Evolutionary conservation across 2,888 invertebrate species (phyloP), one percentile per base, ranked within the genome.

Genomic region (Rhabditophanes sp.): DNA sequence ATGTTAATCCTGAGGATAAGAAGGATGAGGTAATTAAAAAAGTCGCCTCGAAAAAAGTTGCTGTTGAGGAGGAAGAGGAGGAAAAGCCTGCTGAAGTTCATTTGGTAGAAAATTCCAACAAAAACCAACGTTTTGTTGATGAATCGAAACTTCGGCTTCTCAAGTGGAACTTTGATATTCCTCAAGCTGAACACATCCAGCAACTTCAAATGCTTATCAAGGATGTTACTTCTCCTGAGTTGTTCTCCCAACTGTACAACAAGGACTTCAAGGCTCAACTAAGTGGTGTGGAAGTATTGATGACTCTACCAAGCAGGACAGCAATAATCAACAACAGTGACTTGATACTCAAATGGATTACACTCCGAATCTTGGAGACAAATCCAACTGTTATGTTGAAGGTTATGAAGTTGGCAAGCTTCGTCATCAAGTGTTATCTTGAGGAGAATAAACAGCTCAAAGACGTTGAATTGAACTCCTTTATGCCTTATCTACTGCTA

Each of bases 301-400:
- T 75, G 31, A 83, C n/a, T n/a, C n/a, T n/a, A n/a, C n/a, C n/a
- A n/a, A n/a, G n/a, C n/a, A n/a, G n/a, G n/a, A n/a, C n/a, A n/a
- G 79, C 83, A 0, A 73, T 87, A 25, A 76, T 83, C 48, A 77
- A 79, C 14, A 93, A 93, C 71, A 72, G 88, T 42, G 96, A 96
- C 72, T 71, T 96, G 42, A 79, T 96, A 35, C 74, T 96, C 27
- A 88, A 88, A 66, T 96, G 93, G 93, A 67, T 88, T 52, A 88
- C 90, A 0, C 70, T 96, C 28, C 74, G 93, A 40, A 96, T 96
- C 71, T 93, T 88, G 63, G 93, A 96, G 70, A 96, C 93, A 16
- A 96, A 96, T 72, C 90, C 93, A 7, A 85, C 87, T 11, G 90
- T 93, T 22, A 74, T 93, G 40, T 74, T 90, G 53, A 87, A 84